Conservation (phyloP, 2,797 vertebrate species). For the Halcyon leucocephala region DNA sequence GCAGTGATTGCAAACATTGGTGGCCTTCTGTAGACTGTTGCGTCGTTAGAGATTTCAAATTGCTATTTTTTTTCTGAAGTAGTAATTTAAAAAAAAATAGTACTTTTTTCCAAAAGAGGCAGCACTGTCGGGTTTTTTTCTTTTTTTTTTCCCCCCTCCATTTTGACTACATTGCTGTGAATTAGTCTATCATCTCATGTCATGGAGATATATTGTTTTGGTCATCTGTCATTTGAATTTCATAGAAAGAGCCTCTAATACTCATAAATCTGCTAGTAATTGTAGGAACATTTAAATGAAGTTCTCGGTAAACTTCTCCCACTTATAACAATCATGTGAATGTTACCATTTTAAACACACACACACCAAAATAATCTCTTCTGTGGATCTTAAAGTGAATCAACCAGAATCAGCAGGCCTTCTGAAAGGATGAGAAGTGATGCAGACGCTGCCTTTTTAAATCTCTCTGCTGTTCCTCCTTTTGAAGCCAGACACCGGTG, state of each 20-base stretch:
- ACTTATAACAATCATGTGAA: not conserved
- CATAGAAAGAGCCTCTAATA: not conserved
- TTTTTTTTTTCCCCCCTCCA: no score
- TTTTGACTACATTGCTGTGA: not conserved
- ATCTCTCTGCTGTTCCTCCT: not conserved
- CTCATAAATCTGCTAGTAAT: not conserved
- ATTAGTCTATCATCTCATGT: not conserved
- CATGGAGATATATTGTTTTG: not conserved
- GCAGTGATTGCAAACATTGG: not conserved
- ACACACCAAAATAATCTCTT: not conserved
- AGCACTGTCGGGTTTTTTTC: no score
- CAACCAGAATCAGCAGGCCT: not conserved
- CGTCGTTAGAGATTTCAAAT: not conserved
- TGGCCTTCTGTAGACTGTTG: not conserved
- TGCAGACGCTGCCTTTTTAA: not conserved
- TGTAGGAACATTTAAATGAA: rapidly evolving
- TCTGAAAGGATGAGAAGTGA: not conserved
- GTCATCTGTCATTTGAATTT: not conserved
- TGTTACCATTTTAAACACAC: not conserved
- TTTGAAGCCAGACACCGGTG: not conserved
- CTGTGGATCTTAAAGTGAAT: not conserved
- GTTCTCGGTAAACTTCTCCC: not conserved
- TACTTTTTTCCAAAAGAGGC: not conserved
- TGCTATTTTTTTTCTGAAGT: not conserved
- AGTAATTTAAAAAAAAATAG: not conserved